Evolutionary conservation across 2,888 invertebrate species (phyloP).

Genomic region (Bellardia pandia): DNA sequence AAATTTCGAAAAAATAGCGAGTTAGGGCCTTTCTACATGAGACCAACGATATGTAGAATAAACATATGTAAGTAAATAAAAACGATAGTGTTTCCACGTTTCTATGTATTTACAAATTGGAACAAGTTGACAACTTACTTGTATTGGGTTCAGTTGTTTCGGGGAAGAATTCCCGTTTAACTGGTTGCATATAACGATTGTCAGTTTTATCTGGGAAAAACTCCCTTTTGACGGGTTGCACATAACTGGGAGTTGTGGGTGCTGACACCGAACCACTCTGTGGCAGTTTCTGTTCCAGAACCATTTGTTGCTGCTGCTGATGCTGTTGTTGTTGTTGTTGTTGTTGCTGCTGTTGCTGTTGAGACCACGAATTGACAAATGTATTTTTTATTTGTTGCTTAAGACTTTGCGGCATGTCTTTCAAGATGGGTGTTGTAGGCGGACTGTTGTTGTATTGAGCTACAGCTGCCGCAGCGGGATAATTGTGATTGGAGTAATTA

Average conservation of each 20-base stretch:
- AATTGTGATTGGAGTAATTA: conserved; percentile 62
- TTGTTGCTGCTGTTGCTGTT: conserved; percentile 77
- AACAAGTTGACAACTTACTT: conserved; percentile 87
- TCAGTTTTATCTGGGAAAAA: conserved; percentile 93
- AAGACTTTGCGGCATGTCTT: conserved; percentile 84
- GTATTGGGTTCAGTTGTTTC: conserved; percentile 94
- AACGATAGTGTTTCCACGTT: too few species aligned
- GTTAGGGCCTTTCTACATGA: too few species aligned
- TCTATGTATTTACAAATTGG: too few species aligned
- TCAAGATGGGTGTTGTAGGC: conserved; percentile 88
- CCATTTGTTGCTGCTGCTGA: conserved; percentile 75
- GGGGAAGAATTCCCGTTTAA: conserved; percentile 90
- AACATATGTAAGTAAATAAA: neutral
- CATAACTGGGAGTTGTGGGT: conserved; percentile 85
- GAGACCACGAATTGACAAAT: conserved; percentile 84
- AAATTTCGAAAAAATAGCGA: too few species aligned
- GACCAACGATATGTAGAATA: too few species aligned
- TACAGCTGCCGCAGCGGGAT: conserved; percentile 80
- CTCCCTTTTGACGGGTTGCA: conserved; percentile 86
- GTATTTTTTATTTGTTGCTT: conserved; percentile 83
- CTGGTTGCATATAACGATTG: conserved; percentile 78
- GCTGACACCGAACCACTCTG: conserved; percentile 82
- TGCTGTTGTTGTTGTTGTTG: conserved; percentile 73
- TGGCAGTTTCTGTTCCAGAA: conserved; percentile 70
- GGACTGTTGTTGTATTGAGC: conserved; percentile 84